Evolutionary conservation across 1,140 invertebrate genomes (phyloP), one percentile per base, ranked within the genome.

Genomic region (Palaemon carinicauda): DNA sequence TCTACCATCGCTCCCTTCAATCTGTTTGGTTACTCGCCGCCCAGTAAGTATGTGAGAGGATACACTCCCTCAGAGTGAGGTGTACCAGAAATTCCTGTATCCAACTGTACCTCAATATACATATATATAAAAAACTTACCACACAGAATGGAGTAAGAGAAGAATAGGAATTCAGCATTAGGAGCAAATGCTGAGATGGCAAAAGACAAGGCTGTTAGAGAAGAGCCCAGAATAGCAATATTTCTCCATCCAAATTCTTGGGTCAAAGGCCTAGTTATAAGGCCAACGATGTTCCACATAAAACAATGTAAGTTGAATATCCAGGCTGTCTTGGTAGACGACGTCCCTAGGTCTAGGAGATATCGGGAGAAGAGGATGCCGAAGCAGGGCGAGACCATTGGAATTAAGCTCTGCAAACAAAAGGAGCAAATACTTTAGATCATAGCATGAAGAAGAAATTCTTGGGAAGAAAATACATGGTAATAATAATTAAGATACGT

Each of bases 271-370:
- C 81, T 53, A 33, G 56, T 5, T 3, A 83, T 10, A 27, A 75
- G 52, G 21, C 52, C 81, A 12, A 21, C 56, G 50, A 60, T 56
- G 73, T 73, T 73, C 81, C 81, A 83, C 50, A 83, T 14, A 27
- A 83, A 83, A 21, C 73, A 75, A 12, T 75, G 73, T 19, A 33
- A 3, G 73, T 75, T 83, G 81, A 83, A 83, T 71, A 83, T 83
- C 81, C 69, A 75, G n/a, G 69, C 81, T 14, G 73, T 75, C 17
- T 24, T 83, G 71, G 81, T 41, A 1, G 81, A 83, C 4, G 81
- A 83, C 27, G 65, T 75, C 19, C 81, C 81, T 9, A 31, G n/a
- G 2, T 21, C 52, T 5, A 83, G 52, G 24, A 83, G 73, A 51
- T 56, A 83, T 10, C 54, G 24, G 51, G 81, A 83, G 81, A 83